Conservation (phyloP, 1,140 invertebrate genomes). For the Euglossa dilemma region DNA sequence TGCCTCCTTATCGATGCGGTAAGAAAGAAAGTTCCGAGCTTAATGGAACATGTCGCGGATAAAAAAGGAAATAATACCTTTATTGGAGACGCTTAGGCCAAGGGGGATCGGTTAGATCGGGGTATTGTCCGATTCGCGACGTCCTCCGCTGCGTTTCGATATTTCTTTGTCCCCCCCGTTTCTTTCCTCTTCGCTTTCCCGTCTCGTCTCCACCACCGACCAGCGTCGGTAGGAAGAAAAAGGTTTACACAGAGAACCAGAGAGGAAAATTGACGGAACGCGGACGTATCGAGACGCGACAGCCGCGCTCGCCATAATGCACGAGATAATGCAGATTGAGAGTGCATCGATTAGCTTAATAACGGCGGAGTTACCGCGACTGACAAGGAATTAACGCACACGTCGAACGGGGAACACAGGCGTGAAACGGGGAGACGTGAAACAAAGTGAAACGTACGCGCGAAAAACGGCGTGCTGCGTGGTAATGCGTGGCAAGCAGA, state of each 20-base stretch:
- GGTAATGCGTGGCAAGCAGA: slow-evolving; percentile 11
- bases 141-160: background rate
- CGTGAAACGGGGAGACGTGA: background rate
- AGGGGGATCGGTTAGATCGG: background rate
- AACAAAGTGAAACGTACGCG: background rate
- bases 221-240: too few species aligned
- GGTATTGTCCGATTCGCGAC: background rate
- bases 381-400: background rate
- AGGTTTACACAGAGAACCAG: too few species aligned
- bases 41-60: slow-evolving; percentile 36
- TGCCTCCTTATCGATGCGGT: slow-evolving; percentile 40
- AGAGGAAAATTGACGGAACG: too few species aligned
- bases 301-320: too few species aligned
- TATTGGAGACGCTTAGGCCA: slow-evolving; percentile 6
- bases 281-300: too few species aligned
- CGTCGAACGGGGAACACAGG: background rate
- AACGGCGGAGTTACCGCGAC: background rate
- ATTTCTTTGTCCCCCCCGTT: background rate
- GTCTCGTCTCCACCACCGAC: background rate
- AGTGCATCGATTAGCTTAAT: slow-evolving; percentile 18
- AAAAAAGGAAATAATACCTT: slow-evolving; percentile 43
- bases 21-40: slow-evolving; percentile 38
- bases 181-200: background rate
- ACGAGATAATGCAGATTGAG: slow-evolving; percentile 21
- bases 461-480: background rate